Conservation (phyloP, 2,888 invertebrate species). For the Eupithecia abbreviata region DNA sequence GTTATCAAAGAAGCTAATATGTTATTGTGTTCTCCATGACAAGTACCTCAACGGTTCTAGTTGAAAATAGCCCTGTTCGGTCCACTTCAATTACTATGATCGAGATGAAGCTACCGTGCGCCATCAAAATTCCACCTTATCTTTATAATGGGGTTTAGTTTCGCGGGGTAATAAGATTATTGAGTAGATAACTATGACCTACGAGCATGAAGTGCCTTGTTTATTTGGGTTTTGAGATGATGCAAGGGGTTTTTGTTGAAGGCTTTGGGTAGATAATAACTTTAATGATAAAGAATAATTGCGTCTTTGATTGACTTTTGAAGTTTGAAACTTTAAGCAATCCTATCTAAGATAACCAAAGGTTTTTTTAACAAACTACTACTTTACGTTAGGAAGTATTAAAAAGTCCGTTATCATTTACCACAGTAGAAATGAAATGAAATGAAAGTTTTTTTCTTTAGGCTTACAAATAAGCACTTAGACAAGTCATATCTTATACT, state of each 20-base stretch:
- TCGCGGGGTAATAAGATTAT: constrained; percentile 32
- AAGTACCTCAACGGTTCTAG: constrained; percentile 31
- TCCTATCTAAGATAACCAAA: too few species aligned
- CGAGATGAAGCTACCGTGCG: constrained; percentile 62
- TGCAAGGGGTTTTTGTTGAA: constrained; percentile 4
- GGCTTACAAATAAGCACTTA: too few species aligned
- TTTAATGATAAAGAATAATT: too few species aligned
- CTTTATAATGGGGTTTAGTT: constrained; percentile 43
- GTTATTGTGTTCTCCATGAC: constrained; percentile 18
- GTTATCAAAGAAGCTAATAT: not conserved
- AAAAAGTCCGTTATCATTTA: too few species aligned
- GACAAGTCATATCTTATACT: too few species aligned
- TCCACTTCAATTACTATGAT: constrained; percentile 69
- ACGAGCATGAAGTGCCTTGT: constrained; percentile 12
- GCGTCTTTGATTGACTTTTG: too few species aligned
- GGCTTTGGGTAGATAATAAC: not conserved
- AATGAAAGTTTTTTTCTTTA: too few species aligned
- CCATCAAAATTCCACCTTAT: constrained; percentile 53
- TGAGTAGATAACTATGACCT: constrained; percentile 17
- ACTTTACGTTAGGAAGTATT: too few species aligned
- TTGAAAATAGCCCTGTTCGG: constrained; percentile 62
- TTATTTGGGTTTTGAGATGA: constrained; percentile 11
- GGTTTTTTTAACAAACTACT: too few species aligned
- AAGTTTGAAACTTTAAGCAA: too few species aligned
- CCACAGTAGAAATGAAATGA: too few species aligned